Percentiles rank a stretch among this genome's conserved stretches.
These are phyloP conservation scores for Melangyna quadrimaculata DNA, from an alignment of 2,888 invertebrate genomes.

Conservation along the genomic window DNA sequence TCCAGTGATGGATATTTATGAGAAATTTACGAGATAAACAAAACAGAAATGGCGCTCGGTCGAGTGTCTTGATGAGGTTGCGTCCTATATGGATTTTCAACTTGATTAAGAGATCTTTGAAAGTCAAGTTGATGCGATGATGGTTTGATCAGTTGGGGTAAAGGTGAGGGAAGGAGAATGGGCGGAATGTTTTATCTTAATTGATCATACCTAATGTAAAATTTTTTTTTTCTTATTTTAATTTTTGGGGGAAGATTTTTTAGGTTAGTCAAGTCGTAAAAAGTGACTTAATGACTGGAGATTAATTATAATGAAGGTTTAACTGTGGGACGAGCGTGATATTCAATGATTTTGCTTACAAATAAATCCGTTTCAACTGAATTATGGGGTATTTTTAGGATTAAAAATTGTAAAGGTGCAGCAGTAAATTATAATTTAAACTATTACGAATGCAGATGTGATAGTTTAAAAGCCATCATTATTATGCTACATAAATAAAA, in stretches of 20 bases:
- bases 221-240: neutral
- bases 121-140: conserved; percentile 27
- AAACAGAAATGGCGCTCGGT: conserved; percentile 4
- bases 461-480: too few species aligned
- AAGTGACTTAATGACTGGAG: conserved; percentile 6
- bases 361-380: neutral
- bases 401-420: neutral
- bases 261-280: conserved; percentile 34
- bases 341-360: conserved; percentile 9
- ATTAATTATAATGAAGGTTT: neutral
- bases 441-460: too few species aligned
- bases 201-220: conserved; percentile 20
- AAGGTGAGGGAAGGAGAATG: neutral
- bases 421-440: neutral
- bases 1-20: conserved; percentile 63
- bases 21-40: conserved; percentile 46
- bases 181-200: neutral
- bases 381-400: neutral
- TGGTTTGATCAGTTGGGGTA: neutral
- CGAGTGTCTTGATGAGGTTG: conserved; percentile 25
- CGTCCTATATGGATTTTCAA: conserved; percentile 23
- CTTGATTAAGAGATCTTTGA: conserved; percentile 27
- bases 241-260: neutral
- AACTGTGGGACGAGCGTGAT: neutral
- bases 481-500: too few species aligned